Evolutionary conservation across 2,797 vertebrate genomes (phyloP).

Genomic region (Channallabes apus): DNA sequence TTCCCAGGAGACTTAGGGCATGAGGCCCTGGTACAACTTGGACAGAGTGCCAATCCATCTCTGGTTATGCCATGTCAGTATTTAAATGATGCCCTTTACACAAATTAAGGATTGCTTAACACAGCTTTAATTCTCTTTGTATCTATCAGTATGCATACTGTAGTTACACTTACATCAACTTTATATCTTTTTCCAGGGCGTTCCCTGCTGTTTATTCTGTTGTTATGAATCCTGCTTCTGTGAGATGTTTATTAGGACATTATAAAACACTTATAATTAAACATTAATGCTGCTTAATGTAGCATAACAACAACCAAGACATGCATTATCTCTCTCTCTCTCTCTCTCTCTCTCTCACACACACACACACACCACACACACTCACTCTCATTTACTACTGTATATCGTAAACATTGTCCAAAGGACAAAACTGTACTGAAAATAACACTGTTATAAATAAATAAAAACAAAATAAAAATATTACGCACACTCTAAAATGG

Average conservation of each 20-base stretch:
- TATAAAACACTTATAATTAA: neutral
- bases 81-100: neutral
- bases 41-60: too few species aligned
- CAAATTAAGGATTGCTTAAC: neutral
- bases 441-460: neutral
- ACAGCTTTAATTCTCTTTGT: neutral
- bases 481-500: too few species aligned
- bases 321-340: neutral
- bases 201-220: slow-evolving; percentile 15
- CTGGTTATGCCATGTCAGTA: neutral
- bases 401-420: neutral
- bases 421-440: neutral
- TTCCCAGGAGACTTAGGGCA: too few species aligned
- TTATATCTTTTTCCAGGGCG: neutral
- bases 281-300: neutral
- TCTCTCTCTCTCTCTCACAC: too few species aligned
- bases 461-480: too few species aligned
- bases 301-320: neutral
- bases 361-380: neutral
- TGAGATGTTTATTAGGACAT: neutral
- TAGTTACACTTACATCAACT: neutral
- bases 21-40: too few species aligned
- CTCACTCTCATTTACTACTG: neutral
- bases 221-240: neutral
- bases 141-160: neutral